Evolutionary conservation across 2,113 vertebrate species (phyloP), one percentile per base, ranked within the genome.

Genomic region (Syngnathus scovelli): DNA sequence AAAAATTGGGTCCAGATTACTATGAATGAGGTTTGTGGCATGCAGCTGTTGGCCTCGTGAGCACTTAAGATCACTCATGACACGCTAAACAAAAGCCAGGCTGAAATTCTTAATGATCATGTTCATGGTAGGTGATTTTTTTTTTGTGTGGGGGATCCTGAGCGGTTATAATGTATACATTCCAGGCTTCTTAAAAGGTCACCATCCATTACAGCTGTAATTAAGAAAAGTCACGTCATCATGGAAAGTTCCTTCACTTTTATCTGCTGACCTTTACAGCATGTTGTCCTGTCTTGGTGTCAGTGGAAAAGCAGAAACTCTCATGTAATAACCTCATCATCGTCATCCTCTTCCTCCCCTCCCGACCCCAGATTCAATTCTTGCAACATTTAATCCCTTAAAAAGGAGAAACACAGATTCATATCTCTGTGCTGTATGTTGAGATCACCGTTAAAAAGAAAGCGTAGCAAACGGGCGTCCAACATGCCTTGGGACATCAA

Each of bases 401-500:
- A 86, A 85, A 86, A 84, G 83, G 84, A 85, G 61, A 85, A 78
- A 49, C 49, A 39, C 19, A 0, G 15, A 23, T 23, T 8, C 19
- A 27, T 54, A 79, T 83, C 62, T 61, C 52, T 64, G 46, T 12
- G 7, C 62, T 75, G 63, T 87, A 86, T 88, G 84, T 87, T 74
- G 80, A 85, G 77, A 75, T 68, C 54, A 6, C 36, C 36, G 10
- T 54, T 33, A 37, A 36, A 66, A 68, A 16, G 49, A 39, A 6
- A 68, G 61, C 10, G 13, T 39, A 39, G 54, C 5, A 37, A 16
- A 39, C 2, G 18, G 62, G 21, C 51, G 72, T 43, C n/a, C n/a
- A 68, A 67, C 69, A 70, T 65, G 61, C 71, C 75, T 82, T 76
- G 41, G 3, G 83, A 87, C 85, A 82, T 87, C 83, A 88, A 78